Evolutionary conservation across 2,797 vertebrate genomes (phyloP), one percentile per base, ranked within the genome.

Genomic region (Carduelis carduelis): DNA sequence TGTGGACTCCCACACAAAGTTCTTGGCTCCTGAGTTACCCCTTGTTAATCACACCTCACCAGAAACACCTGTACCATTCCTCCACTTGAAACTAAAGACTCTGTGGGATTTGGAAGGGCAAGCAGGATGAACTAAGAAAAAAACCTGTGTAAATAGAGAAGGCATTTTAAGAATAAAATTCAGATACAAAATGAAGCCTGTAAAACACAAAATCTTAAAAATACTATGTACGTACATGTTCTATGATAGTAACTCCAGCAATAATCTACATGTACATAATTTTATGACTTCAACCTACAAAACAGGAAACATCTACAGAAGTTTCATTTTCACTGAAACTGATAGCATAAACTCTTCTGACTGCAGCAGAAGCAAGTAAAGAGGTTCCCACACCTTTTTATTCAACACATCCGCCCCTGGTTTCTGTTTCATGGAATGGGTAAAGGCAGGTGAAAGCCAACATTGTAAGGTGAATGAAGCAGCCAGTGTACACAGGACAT

Each of bases 401-500:
- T 37, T 19, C 37, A 52, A 21, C 3, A 16, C 21, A 34, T 28
- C 39, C 1, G 0, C 14, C 14, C 12, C 18, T 37, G 16, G 23
- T 74, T 94, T 91, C 32, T 53, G 26, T 63, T 83, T 63, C 47
- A 52, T 12, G 9, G 21, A 74, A 61, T 8, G 20, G 13, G 20
- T 63, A 41, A 69, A 75, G 20, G 24, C n/a, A 69, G 23, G 17
- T 53, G 24, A 79, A 83, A 60, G 49, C 21, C 14, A 80, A 44
- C 14, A 15, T 0, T 0, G 0, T 4, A 18, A 68, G 20, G 76
- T 19, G 4, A 57, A 39, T 4, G 43, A 66, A 79, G 26, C 39
- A 30, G 16, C 12, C 16, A n/a, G 5, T 6, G 11, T 32, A 49
- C 1, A 7, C 0, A 2, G 26, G 17, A 20, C 17, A 10, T 0